These are phyloP conservation scores for Mesorhabditis spiculigera DNA, from an alignment of 2,888 invertebrate species.

Conservation along the genomic window DNA sequence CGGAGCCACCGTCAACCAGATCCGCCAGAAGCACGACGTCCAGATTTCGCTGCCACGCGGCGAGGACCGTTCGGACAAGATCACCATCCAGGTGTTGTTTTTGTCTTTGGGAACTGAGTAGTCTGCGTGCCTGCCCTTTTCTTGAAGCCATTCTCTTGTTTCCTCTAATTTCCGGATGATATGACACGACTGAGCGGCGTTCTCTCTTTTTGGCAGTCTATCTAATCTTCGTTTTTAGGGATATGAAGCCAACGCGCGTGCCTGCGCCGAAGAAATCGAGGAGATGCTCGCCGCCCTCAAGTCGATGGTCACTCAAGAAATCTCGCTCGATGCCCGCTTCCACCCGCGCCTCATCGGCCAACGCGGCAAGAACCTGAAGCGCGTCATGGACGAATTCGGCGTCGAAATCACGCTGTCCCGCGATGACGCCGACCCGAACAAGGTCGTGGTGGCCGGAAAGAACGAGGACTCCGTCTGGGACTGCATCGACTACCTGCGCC, in stretches of 20 bases:
- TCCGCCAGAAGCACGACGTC: conserved; percentile 83
- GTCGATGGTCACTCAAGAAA: conserved; percentile 57
- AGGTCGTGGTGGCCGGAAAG: conserved; percentile 74
- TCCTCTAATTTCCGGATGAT: too few species aligned
- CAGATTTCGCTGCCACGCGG: conserved; percentile 88
- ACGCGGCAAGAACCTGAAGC: conserved; percentile 47
- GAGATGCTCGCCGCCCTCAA: conserved; percentile 84
- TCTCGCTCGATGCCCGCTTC: conserved; percentile 50
- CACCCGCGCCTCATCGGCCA: conserved; percentile 56
- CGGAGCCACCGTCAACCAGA: conserved; percentile 85
- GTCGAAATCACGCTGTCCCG: conserved; percentile 87
- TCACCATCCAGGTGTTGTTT: conserved; percentile 31
- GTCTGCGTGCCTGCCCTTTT: too few species aligned
- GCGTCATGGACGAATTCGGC: conserved; percentile 83
- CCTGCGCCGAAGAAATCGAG: conserved; percentile 85
- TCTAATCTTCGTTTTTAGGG: conserved; percentile 69
- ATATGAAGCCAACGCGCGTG: conserved; percentile 81
- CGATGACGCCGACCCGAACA: conserved; percentile 71
- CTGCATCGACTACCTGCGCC: conserved; percentile 84
- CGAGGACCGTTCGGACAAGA: conserved; percentile 54
- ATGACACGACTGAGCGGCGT: conserved; percentile 11
- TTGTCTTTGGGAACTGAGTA: neutral
- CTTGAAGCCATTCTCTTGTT: too few species aligned
- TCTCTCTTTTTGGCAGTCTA: neutral
- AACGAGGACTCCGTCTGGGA: conserved; percentile 80